Evolutionary conservation across 1,140 invertebrate species (phyloP).

Genomic region (Drosophila melanogaster): DNA sequence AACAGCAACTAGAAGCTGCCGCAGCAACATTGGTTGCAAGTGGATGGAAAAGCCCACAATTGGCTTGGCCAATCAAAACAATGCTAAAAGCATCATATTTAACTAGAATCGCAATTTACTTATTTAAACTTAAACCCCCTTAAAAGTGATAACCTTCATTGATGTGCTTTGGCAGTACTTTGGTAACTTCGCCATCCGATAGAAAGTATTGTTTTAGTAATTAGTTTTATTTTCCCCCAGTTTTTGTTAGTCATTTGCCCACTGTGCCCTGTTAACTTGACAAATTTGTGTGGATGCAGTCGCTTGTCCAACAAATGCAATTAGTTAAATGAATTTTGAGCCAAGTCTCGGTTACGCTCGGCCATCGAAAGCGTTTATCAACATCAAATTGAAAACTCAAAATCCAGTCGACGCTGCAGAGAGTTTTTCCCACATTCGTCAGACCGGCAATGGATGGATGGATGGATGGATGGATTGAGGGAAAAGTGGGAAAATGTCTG

Average conservation of each 20-base stretch:
- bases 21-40: constrained; percentile 25
- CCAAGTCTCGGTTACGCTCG: constrained; percentile 31
- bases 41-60: constrained; percentile 1
- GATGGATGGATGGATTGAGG: neutral
- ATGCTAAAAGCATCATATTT: no score
- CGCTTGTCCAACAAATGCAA: constrained; percentile 57
- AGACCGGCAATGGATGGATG: neutral
- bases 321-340: constrained; percentile 48
- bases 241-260: neutral
- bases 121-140: neutral
- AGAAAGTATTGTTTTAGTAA: no score
- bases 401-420: constrained; percentile 14
- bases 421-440: constrained; percentile 72
- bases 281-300: constrained; percentile 55
- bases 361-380: constrained; percentile 54
- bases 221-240: neutral
- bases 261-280: constrained; percentile 48
- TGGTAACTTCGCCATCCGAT: no score
- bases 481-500: constrained; percentile 11
- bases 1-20: neutral
- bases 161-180: no score
- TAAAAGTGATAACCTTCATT: no score
- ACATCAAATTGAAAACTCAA: constrained; percentile 53
- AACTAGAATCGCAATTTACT: no score
- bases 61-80: neutral